phyloP scores from a whole-genome alignment of 1,140 invertebrate species.

The Zaprionus gabonicus region DNA sequence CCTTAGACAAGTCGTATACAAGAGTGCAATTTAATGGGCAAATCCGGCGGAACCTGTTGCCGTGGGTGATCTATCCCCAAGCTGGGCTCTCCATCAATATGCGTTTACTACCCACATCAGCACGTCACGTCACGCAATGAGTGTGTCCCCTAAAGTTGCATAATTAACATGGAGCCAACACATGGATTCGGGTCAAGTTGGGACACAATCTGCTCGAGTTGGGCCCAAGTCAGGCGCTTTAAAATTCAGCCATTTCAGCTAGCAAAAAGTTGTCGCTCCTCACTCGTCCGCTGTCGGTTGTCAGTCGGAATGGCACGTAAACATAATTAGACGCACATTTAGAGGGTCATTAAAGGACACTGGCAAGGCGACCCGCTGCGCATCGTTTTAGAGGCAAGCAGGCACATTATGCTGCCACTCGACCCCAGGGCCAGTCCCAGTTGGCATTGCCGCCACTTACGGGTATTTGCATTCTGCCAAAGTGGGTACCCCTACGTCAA shows the following conservation, averaged over 20 bases:
- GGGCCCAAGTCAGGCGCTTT: slow-evolving; percentile 29
- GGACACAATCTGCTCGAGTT: slow-evolving; percentile 14
- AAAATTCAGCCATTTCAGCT: slow-evolving; percentile 66
- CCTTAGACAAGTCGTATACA: slow-evolving; percentile 2
- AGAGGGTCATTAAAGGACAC: slow-evolving; percentile 75
- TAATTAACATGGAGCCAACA: slow-evolving; percentile 74
- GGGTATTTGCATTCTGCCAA: slow-evolving; percentile 66
- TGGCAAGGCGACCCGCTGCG: slow-evolving; percentile 33
- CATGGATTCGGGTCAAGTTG: slow-evolving; percentile 62
- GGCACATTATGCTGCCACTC: slow-evolving; percentile 46
- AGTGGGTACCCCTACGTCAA: slow-evolving; percentile 47
- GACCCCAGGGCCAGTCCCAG: slow-evolving; percentile 28
- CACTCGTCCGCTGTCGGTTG: slow-evolving; percentile 27
- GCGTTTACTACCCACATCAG: slow-evolving; percentile 25
- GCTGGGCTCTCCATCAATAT: neutral
- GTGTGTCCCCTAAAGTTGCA: slow-evolving; percentile 57
- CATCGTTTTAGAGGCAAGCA: slow-evolving; percentile 17
- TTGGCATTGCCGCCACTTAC: slow-evolving; percentile 48
- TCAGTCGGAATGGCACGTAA: slow-evolving; percentile 64
- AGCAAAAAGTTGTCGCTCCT: slow-evolving; percentile 14
- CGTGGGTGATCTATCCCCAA: neutral
- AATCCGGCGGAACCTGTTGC: slow-evolving; percentile 24
- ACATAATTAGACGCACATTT: slow-evolving; percentile 80
- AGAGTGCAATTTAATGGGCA: slow-evolving; percentile 24
- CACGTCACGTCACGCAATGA: slow-evolving; percentile 42